phyloP scores from a whole-genome alignment of 2,797 vertebrate genomes.

The Iguana delicatissima region DNA sequence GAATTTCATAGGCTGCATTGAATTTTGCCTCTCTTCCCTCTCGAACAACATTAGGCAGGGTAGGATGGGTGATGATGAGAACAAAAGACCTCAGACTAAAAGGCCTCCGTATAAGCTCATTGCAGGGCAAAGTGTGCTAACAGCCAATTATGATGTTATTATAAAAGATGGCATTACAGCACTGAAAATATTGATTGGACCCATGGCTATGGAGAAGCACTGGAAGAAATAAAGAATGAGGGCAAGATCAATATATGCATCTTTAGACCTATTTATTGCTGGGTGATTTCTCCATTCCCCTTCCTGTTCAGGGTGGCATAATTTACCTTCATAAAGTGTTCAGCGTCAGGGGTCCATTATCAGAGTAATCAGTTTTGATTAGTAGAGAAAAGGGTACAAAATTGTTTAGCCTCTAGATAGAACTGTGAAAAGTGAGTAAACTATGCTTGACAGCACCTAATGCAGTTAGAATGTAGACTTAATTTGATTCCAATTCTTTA shows the following conservation, averaged over 20 bases:
- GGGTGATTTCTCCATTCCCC: slow-evolving; percentile 74
- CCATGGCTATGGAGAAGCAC: slow-evolving; percentile 81
- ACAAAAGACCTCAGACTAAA: slow-evolving; percentile 46
- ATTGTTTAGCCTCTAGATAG: slow-evolving; percentile 80
- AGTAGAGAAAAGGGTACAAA: slow-evolving; percentile 80
- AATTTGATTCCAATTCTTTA: slow-evolving; percentile 92
- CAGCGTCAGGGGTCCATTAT: slow-evolving; percentile 76
- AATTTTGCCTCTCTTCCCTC: background rate
- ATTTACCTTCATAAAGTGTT: slow-evolving; percentile 81
- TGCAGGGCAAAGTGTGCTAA: slow-evolving; percentile 79
- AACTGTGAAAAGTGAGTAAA: slow-evolving; percentile 85
- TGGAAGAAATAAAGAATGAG: slow-evolving; percentile 80
- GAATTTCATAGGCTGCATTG: rapidly evolving
- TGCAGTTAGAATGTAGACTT: slow-evolving; percentile 89
- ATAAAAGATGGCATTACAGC: slow-evolving; percentile 85
- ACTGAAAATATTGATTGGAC: slow-evolving; percentile 87
- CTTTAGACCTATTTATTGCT: slow-evolving; percentile 78
- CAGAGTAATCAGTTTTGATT: slow-evolving; percentile 80
- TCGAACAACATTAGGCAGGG: slow-evolving; percentile 6
- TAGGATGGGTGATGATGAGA: slow-evolving; percentile 12
- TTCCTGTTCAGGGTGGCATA: slow-evolving; percentile 79
- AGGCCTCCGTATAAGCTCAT: slow-evolving; percentile 51
- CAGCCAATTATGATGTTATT: slow-evolving; percentile 88
- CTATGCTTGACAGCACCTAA: slow-evolving; percentile 84
- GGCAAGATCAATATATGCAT: slow-evolving; percentile 74